Evolutionary conservation across 2,797 vertebrate species (phyloP).

Genomic region (Decapterus maruadsi): DNA sequence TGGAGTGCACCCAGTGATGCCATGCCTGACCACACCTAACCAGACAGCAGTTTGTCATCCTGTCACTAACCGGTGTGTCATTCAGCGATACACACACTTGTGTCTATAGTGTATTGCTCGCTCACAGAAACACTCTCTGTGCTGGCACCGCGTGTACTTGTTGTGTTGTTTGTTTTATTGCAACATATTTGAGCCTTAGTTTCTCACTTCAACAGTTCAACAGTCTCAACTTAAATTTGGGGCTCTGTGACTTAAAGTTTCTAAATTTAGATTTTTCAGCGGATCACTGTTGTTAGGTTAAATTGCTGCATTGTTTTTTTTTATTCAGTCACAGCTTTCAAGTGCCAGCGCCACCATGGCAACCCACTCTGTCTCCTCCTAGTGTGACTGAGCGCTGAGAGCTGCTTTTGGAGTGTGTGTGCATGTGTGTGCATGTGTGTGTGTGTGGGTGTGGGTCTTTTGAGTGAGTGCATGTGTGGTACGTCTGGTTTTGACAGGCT

Average conservation of each 20-base stretch:
- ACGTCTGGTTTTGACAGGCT: slow-evolving; percentile 76
- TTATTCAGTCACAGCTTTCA: slow-evolving; percentile 63
- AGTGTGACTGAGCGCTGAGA: slow-evolving; percentile 61
- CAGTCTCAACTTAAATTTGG: slow-evolving; percentile 22
- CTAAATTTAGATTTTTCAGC: slow-evolving; percentile 61
- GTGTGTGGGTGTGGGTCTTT: slow-evolving; percentile 36
- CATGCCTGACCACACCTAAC: slow-evolving; percentile 25
- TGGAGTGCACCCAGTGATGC: slow-evolving; percentile 19
- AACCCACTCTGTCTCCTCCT: slow-evolving; percentile 65
- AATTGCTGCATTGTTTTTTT: slow-evolving; percentile 57
- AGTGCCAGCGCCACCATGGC: slow-evolving; percentile 72
- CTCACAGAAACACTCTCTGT: background rate
- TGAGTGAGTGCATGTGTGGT: slow-evolving; percentile 50
- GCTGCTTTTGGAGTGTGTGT: slow-evolving; percentile 54
- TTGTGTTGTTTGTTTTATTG: background rate
- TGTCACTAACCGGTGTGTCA: background rate
- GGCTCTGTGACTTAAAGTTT: slow-evolving; percentile 33
- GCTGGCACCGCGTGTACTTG: background rate
- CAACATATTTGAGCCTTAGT: background rate
- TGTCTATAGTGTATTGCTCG: background rate
- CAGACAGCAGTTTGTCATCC: slow-evolving; percentile 12
- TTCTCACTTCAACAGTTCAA: background rate
- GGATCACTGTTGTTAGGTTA: slow-evolving; percentile 66
- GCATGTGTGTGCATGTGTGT: slow-evolving; percentile 34
- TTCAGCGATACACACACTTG: background rate